phyloP scores from a whole-genome alignment of 2,797 vertebrate species.

The Rachycentron canadum region DNA sequence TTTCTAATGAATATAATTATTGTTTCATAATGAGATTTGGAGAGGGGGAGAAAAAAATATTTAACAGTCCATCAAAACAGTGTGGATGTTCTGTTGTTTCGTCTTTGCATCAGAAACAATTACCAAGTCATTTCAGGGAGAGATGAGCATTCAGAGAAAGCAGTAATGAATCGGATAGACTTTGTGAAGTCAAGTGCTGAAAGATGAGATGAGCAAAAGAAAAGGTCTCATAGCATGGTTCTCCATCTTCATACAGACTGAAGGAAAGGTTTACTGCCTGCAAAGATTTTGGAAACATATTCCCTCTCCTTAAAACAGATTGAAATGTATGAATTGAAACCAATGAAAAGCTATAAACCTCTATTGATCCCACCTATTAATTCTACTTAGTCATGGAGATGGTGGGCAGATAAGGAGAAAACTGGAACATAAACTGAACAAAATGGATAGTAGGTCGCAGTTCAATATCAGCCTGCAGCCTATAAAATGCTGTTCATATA shows the following conservation, averaged over 20 bases:
- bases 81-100: slow-evolving; percentile 65
- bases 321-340: slow-evolving; percentile 57
- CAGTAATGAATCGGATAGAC: slow-evolving; percentile 64
- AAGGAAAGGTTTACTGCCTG: slow-evolving; percentile 24
- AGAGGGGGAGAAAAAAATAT: slow-evolving; percentile 29
- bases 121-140: slow-evolving; percentile 67
- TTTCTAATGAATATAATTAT: slow-evolving; percentile 85
- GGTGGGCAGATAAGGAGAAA: slow-evolving; percentile 31
- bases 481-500: slow-evolving; percentile 33
- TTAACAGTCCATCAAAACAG: slow-evolving; percentile 68
- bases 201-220: slow-evolving; percentile 46
- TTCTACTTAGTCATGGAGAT: slow-evolving; percentile 47
- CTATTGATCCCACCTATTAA: slow-evolving; percentile 56
- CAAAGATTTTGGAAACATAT: slow-evolving; percentile 40
- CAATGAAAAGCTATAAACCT: slow-evolving; percentile 50
- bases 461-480: slow-evolving; percentile 27
- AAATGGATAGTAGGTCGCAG: slow-evolving; percentile 43
- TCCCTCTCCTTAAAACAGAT: slow-evolving; percentile 47
- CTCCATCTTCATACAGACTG: slow-evolving; percentile 37
- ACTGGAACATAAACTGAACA: slow-evolving; percentile 44
- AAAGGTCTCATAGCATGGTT: not conserved
- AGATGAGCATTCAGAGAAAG: slow-evolving; percentile 64
- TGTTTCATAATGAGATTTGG: slow-evolving; percentile 79
- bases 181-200: slow-evolving; percentile 61
- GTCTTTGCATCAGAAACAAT: slow-evolving; percentile 78